A percentile compares a stretch with the other conserved stretches of the same genome.
phyloP scores from a whole-genome alignment of 2,797 vertebrate species.

The Helicolenus hilgendorfi region DNA sequence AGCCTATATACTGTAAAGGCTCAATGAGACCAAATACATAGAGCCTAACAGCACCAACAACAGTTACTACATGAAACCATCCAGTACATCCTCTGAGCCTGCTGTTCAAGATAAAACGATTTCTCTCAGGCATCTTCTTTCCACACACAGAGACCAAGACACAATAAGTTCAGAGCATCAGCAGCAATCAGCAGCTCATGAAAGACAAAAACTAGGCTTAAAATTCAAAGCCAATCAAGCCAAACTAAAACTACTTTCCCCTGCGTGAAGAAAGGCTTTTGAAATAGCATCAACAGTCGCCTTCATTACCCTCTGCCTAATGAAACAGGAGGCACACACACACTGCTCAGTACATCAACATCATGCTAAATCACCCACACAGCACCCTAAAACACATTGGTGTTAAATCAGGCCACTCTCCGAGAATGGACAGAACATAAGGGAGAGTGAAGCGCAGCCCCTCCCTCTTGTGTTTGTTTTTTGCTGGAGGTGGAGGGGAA shows the following conservation, averaged over 20 bases:
- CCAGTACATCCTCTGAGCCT: constrained; percentile 17
- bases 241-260: constrained; percentile 22
- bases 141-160: constrained; percentile 23
- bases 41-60: not conserved
- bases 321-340: not conserved
- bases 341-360: not conserved
- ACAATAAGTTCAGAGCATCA: constrained; percentile 34
- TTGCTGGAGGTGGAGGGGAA: constrained; percentile 63
- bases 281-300: constrained; percentile 34
- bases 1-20: not conserved
- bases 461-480: constrained; percentile 62
- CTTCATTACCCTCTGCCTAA: constrained; percentile 43
- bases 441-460: constrained; percentile 30
- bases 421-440: constrained; percentile 18
- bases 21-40: not conserved
- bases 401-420: constrained; percentile 50
- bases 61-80: not conserved
- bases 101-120: constrained; percentile 16
- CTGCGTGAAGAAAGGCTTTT: constrained; percentile 1
- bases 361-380: constrained; percentile 17
- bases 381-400: constrained; percentile 25
- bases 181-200: constrained; percentile 30
- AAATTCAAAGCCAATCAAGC: constrained; percentile 50
- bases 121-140: constrained; percentile 18
- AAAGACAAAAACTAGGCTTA: constrained; percentile 22